Base-by-base conservation (phyloP, 2,797 vertebrate species). In the Danio tinwini region DNA sequence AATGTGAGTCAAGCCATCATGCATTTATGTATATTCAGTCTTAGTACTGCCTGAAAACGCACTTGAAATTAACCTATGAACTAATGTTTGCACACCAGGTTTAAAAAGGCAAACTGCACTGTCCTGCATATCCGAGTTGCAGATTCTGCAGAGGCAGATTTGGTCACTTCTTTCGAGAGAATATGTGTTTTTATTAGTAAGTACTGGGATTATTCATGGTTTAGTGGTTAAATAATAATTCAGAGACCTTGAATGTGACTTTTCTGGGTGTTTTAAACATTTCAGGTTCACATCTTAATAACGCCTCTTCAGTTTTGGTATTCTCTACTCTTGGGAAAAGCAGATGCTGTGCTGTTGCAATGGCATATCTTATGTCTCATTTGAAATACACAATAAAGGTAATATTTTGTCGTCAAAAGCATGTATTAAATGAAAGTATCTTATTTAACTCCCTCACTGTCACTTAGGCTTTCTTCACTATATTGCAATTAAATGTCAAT, bases 101-200 rank as follows among this genome's bases (percentile, higher is more conserved):
- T 83, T 52, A 58, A 69, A 12, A 85, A 76, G 12, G 64, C 78
- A 5, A 84, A 12, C 21, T 50, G 52, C 81, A 44, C 62, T 63
- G 17, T 93, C 37, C 86, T 97, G 55, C 91, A 95, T 45, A n/a
- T 97, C 81, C 37, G 85, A 47, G 87, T 93, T 67, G 87, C 90
- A 13, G 94, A 98, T 82, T 89, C 91, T 0, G 75, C 70, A 0
- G 76, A 71, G 58, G 88, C 90, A 58, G 85, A 93, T 82, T 88
- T 97, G 13, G 87, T 82, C 4, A 87, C 90, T 45, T 89, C 76
- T 59, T 93, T 98, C 55, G 72, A 91, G 52, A 86, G 61, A n/a
- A 85, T 93, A 59, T 95, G 93, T 81, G 84, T 86, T 83, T 96
- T 97, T 84, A 94, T 97, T 12, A 94, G 97, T 97, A 89, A 93